Base-by-base conservation (phyloP, 1,140 invertebrate species). In the Sarcophaga bullata region DNA sequence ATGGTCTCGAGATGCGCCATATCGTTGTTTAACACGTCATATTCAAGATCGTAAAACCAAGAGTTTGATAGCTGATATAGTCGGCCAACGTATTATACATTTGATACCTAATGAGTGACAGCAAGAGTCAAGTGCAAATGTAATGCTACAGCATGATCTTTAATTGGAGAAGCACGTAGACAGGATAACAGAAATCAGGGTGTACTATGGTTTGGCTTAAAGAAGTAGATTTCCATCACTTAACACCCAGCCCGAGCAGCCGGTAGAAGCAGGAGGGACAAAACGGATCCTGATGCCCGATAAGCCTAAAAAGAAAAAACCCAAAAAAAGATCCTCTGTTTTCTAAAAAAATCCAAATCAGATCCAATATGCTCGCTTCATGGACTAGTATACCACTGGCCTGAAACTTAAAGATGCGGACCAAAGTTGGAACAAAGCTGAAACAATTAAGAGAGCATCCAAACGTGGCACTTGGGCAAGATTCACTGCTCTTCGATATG, bases 101-200 rank as follows among this genome's bases (percentile, higher is more conserved):
- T 99, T 89, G 97, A 99, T 91, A 95, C 98, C 89, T 98, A n/a
- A 98, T 91, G 97, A 99, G 92, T 97, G 98, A 95, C 97, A 80
- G 96, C 97, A 1, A 92, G 98, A 85, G 97, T 95, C 86, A 97
- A 90, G 93, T 94, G 84, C 97, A n/a, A 98, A 91, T 96, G 98
- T 80, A 94, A 97, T 86, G 94, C 96, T 10, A 96, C 95, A 0
- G 94, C 96, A 25, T 97, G 98, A 7, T 95, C 95, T 37, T 91
- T 97, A 50, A 93, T 97, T 54, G 98, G 98, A 73, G 98, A 99
- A 92, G 97, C 97, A 17, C 94, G 95, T 58, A 94, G 95, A 90
- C 96, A 97, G 96, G 97, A 97, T 86, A 99, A 99, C 89, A 98
- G n/a, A 98, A 90, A 91, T 94, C 0, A 98, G 98, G 90, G 96